Evolutionary conservation across 2,888 invertebrate genomes (phyloP), one percentile per base, ranked within the genome.

Genomic region (Augochlorella aurata): DNA sequence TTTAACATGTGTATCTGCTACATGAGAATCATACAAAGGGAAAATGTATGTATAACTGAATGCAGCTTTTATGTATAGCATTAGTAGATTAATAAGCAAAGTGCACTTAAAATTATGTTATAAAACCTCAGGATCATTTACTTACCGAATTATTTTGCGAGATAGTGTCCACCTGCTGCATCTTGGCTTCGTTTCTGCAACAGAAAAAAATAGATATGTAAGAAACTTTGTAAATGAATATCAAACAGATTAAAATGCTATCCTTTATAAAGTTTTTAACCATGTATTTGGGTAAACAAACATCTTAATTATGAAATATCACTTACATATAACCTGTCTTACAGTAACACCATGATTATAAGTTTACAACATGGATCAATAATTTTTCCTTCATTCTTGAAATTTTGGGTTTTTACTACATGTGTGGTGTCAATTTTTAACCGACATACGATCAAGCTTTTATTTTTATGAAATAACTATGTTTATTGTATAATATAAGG

Each of bases 141-240:
- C 94, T 94, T 93, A 95, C 95, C 90, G 95, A 94, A 93, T 95
- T 95, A 93, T 95, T 95, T 92, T 95, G 95, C 89, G 94, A 94
- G 90, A 94, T 94, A 89, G 94, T 92, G 89, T 95, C 95, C 93
- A 95, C 95, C 94, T 95, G 95, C 94, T 95, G 95, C 95, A 95
- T 95, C 93, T 94, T 95, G 94, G 90, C 91, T 92, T 93, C 92
- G 91, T 91, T 94, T 93, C 94, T 94, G 92, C 69, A 94, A 93
- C 87, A 90, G 81, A 90, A 90, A 90, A 79, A 88, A 77, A 61
- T 71, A 50, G 66, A n/a, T 61, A n/a, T 70, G 38, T 84, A 16
- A 81, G 50, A 78, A 84, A 70, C 67, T 77, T 74, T 2, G 24
- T 12, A 68, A 67, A 65, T 14, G 52, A 58, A 61, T 29, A 68